Base-by-base conservation (phyloP, 2,113 vertebrate species). In the Sisor rabdophorus region DNA sequence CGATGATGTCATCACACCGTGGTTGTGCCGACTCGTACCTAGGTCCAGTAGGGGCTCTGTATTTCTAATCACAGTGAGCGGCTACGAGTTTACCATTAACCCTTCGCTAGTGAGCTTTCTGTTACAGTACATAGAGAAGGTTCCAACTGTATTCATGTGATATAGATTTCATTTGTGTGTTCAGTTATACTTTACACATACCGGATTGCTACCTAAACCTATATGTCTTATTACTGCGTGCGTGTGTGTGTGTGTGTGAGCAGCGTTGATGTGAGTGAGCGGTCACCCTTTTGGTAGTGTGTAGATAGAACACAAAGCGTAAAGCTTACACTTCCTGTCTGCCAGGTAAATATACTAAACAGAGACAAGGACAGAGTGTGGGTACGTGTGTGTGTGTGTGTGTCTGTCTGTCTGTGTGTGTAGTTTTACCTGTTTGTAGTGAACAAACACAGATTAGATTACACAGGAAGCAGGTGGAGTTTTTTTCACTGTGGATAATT, bases 381-480 rank as follows among this genome's bases (percentile, higher is more conserved):
- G 60, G 58, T 68, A 73, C 72, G 32, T 68, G 24, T 30, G 58
- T 36, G 71, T 59, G 58, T 48, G 64, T 72, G 70, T 81, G 48
- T 79, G 65, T 28, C 30, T 26, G 47, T 58, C 11, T 48, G 59
- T 40, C 68, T 68, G 44, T 65, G 53, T 22, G 6, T 72, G 71
- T 60, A 30, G n/a, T 12, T 65, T 65, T 73, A 75, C 70, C 59
- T 67, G 44, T 67, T 24, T 63, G 56, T 68, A 30, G 75, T 86
- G 86, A 88, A 88, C 71, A 75, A 86, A 89, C 83, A 88, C 73
- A 64, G 80, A 88, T 87, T 88, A 84, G 80, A 85, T 90, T 88
- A 84, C 80, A 68, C 44, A 79, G 78, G 79, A 64, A 81, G 76
- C 80, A 85, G 82, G 82, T 83, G 76, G 28, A 8, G 78, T 56